A percentile compares a stretch with the other conserved stretches of the same genome.
phyloP scores from a whole-genome alignment of 2,797 vertebrate genomes.

The Sebastiscus albofasciatus region DNA sequence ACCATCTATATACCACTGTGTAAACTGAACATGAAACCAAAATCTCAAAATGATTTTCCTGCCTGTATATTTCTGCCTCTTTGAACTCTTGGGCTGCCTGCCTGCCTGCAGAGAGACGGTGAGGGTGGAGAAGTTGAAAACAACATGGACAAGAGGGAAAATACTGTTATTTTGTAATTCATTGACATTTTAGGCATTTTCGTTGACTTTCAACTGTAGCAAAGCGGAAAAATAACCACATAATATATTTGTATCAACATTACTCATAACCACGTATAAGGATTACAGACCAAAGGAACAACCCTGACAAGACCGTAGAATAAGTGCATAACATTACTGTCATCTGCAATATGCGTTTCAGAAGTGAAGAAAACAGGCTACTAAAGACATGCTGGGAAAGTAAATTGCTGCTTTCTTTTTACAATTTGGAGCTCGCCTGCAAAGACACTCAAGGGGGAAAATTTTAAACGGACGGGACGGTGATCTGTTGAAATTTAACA shows the following conservation, averaged over 20 bases:
- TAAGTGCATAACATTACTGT: conserved; percentile 9
- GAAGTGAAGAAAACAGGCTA: conserved; percentile 37
- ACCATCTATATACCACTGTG: conserved; percentile 78
- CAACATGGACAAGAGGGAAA: conserved; percentile 31
- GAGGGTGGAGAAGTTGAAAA: conserved; percentile 49
- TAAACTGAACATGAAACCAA: conserved; percentile 81
- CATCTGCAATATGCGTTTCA: conserved; percentile 36
- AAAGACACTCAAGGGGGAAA: conserved; percentile 47
- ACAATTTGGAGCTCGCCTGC: conserved; percentile 46
- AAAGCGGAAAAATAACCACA: background rate
- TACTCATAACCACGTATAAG: background rate
- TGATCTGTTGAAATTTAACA: conserved; percentile 67
- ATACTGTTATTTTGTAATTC: conserved; percentile 17
- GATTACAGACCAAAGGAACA: background rate
- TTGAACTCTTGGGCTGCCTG: conserved; percentile 75
- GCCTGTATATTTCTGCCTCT: conserved; percentile 76
- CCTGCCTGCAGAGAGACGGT: conserved; percentile 40
- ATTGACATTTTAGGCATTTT: conserved; percentile 11
- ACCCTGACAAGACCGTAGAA: conserved; percentile 6
- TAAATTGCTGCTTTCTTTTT: conserved; percentile 33
- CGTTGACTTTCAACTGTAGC: background rate
- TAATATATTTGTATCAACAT: background rate
- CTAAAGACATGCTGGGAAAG: conserved; percentile 27
- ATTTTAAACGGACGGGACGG: conserved; percentile 43
- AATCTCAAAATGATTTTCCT: conserved; percentile 80